These are phyloP conservation scores for Scaptomyza polygonia DNA, from an alignment of 2,888 invertebrate genomes.

Conservation along the genomic window DNA sequence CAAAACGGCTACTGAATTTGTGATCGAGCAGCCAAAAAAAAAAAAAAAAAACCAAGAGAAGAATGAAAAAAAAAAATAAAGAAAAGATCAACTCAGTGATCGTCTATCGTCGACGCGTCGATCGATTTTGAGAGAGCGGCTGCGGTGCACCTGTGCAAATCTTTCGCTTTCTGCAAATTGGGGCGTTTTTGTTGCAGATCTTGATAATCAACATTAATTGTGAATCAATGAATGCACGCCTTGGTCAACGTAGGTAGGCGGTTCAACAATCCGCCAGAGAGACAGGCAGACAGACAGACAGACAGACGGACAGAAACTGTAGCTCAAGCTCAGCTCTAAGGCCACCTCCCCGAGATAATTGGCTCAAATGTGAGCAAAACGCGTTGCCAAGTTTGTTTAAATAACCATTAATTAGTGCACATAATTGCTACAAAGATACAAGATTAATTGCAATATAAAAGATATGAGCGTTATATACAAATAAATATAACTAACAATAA, in stretches of 20 bases:
- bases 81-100: not conserved
- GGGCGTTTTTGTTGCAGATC: constrained; percentile 73
- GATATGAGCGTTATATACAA: constrained; percentile 44
- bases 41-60: constrained; percentile 12
- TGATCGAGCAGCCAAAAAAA: constrained; percentile 58
- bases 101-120: constrained; percentile 26
- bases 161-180: constrained; percentile 71
- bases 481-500: constrained; percentile 21
- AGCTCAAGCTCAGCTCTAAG: constrained; percentile 13
- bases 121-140: constrained; percentile 35
- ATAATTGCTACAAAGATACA: constrained; percentile 62
- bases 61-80: constrained; percentile 7
- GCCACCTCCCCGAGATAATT: constrained; percentile 56
- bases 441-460: constrained; percentile 70
- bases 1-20: constrained; percentile 77
- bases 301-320: no score
- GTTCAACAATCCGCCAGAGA: constrained; percentile 11
- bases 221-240: constrained; percentile 80
- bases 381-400: constrained; percentile 78
- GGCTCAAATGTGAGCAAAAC: constrained; percentile 73
- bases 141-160: constrained; percentile 59
- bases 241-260: constrained; percentile 52
- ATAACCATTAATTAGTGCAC: constrained; percentile 68
- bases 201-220: constrained; percentile 77
- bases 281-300: no score